Evolutionary conservation across 2,888 invertebrate genomes (phyloP).

Genomic region (Apodemia zela): DNA sequence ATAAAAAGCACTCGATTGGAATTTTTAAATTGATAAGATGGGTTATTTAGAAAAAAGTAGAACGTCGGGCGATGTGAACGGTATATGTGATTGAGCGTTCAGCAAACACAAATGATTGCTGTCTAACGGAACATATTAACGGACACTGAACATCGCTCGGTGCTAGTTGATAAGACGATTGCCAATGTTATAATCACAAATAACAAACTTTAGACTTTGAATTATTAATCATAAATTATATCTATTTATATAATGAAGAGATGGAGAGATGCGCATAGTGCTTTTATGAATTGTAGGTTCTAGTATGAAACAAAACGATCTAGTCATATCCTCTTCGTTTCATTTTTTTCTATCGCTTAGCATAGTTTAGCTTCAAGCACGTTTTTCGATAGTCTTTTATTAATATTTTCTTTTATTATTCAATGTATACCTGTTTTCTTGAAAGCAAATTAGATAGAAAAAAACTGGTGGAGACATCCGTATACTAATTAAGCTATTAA

Average conservation of each 20-base stretch:
- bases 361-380: conserved; percentile 81
- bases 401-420: conserved; percentile 25
- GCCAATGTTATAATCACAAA: conserved; percentile 77
- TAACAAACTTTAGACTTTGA: conserved; percentile 70
- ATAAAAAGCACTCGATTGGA: conserved; percentile 47
- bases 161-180: conserved; percentile 71
- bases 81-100: conserved; percentile 19
- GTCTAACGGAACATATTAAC: not conserved
- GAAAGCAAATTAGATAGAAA: conserved; percentile 27
- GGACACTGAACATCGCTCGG: conserved; percentile 48
- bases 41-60: conserved; percentile 49
- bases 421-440: conserved; percentile 22
- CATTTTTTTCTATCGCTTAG: conserved; percentile 75
- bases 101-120: conserved; percentile 3
- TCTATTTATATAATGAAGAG: conserved; percentile 77
- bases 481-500: conserved; percentile 19
- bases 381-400: conserved; percentile 33
- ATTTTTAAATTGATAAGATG: conserved; percentile 43
- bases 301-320: conserved; percentile 74
- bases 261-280: conserved; percentile 79
- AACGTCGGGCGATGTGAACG: conserved; percentile 45
- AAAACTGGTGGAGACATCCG: conserved; percentile 20
- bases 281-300: conserved; percentile 76
- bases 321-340: conserved; percentile 78
- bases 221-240: conserved; percentile 73